Percentiles rank a stretch among this genome's conserved stretches.
phyloP scores from a whole-genome alignment of 1,140 invertebrate genomes.

The Ceratoteleas bidentatus region DNA sequence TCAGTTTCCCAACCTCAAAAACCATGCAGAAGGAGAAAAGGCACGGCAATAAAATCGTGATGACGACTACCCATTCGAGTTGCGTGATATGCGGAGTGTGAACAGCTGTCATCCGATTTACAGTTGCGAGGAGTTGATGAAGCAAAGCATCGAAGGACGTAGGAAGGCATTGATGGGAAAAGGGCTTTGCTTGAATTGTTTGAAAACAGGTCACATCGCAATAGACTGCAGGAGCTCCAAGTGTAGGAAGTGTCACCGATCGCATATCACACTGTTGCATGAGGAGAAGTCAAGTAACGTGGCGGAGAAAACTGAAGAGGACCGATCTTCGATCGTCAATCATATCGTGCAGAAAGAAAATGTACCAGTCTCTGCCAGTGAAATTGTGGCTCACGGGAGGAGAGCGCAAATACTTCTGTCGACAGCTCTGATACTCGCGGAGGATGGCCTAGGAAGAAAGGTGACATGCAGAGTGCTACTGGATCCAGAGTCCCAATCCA shows the following conservation, averaged over 20 bases:
- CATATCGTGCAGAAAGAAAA: not conserved
- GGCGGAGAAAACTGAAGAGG: not conserved
- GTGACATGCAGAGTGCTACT: slow-evolving; percentile 1
- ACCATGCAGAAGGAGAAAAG: not conserved
- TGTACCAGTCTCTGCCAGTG: not conserved
- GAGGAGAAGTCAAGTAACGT: not conserved
- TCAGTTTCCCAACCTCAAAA: not conserved
- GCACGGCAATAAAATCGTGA: not conserved
- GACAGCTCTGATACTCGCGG: not conserved
- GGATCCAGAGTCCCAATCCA: slow-evolving; percentile 7
- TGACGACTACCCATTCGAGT: not conserved
- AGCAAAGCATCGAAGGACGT: not conserved
- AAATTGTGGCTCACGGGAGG: not conserved
- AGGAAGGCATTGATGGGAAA: not conserved
- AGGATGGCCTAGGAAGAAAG: not conserved
- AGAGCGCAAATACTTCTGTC: not conserved
- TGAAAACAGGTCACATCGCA: slow-evolving; percentile 1
- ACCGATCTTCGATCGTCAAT: not conserved
- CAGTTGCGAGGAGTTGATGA: not conserved
- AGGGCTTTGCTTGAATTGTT: slow-evolving; percentile 1
- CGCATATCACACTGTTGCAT: not conserved
- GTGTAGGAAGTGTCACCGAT: not conserved
- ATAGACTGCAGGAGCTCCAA: not conserved
- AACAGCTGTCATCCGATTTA: not conserved
- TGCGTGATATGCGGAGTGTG: not conserved